Evolutionary conservation across 2,113 vertebrate genomes (phyloP).

Genomic region (Proterorhinus semilunaris): DNA sequence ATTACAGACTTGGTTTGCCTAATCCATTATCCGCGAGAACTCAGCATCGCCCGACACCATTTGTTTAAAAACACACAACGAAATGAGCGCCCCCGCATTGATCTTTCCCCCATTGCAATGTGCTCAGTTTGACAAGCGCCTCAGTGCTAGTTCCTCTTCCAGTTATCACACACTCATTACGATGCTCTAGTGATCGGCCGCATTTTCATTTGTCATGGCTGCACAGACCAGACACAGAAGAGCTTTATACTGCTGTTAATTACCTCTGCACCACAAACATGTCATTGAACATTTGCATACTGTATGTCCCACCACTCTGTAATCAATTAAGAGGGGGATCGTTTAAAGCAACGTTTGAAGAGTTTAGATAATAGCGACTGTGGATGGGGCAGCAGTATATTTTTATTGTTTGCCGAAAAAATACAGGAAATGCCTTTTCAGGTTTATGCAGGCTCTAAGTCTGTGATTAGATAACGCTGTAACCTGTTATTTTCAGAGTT

Average conservation of each 20-base stretch:
- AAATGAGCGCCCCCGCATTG: constrained; percentile 59
- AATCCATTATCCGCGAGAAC: constrained; percentile 66
- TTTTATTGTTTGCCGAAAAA: background rate
- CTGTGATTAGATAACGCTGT: background rate
- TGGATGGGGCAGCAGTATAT: background rate
- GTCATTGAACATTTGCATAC: constrained; percentile 48
- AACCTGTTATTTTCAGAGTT: background rate
- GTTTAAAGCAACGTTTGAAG: constrained; percentile 16
- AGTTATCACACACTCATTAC: constrained; percentile 31
- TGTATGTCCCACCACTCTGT: constrained; percentile 33
- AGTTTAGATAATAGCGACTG: constrained; percentile 11
- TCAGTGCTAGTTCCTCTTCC: constrained; percentile 48
- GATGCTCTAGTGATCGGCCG: constrained; percentile 45
- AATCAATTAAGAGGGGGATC: constrained; percentile 38
- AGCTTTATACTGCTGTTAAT: constrained; percentile 36
- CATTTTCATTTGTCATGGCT: constrained; percentile 51
- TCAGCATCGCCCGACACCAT: constrained; percentile 45
- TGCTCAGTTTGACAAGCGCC: constrained; percentile 45
- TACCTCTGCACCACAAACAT: constrained; percentile 41
- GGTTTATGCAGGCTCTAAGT: background rate
- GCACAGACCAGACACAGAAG: constrained; percentile 9
- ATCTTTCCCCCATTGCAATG: constrained; percentile 57
- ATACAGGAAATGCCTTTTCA: too few species aligned
- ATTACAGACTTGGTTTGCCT: constrained; percentile 69
- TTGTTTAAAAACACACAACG: constrained; percentile 62